Evolutionary conservation across 2,888 invertebrate species (phyloP).

Genomic region (Calliscelio sp.): DNA sequence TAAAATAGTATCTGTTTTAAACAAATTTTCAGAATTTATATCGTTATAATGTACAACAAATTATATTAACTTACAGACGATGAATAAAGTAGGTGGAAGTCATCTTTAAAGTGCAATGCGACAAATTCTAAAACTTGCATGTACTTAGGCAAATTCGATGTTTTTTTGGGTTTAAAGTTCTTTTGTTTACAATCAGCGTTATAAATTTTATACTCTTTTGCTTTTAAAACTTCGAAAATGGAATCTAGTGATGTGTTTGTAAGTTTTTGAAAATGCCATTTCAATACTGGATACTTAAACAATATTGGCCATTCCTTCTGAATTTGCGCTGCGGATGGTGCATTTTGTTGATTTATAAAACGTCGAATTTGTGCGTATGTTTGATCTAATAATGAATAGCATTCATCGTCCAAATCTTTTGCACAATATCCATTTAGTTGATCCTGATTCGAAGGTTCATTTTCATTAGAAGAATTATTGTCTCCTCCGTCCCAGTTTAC

Average conservation of each 20-base stretch:
- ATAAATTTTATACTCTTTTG: neutral
- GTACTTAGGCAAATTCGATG: neutral
- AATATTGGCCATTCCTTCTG: constrained; percentile 29
- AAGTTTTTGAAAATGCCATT: constrained; percentile 31
- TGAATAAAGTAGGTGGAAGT: neutral
- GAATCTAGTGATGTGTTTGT: neutral
- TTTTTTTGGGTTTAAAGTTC: neutral
- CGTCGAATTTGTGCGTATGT: neutral
- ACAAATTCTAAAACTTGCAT: constrained; percentile 17
- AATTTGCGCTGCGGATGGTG: neutral
- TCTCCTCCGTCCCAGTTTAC: neutral
- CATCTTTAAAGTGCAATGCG: neutral
- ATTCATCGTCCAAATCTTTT: constrained; percentile 9
- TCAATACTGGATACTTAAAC: neutral
- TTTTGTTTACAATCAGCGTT: neutral
- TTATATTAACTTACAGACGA: neutral
- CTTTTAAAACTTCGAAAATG: neutral
- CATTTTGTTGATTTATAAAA: constrained; percentile 5
- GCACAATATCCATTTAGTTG: constrained; percentile 2
- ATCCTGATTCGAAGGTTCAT: neutral
- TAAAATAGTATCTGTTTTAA: neutral
- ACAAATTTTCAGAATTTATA: no score
- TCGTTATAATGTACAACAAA: no score
- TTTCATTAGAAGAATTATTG: neutral
- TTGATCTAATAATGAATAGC: constrained; percentile 16